Base-by-base conservation (phyloP, 2,113 vertebrate genomes). In the Scomber colias region DNA sequence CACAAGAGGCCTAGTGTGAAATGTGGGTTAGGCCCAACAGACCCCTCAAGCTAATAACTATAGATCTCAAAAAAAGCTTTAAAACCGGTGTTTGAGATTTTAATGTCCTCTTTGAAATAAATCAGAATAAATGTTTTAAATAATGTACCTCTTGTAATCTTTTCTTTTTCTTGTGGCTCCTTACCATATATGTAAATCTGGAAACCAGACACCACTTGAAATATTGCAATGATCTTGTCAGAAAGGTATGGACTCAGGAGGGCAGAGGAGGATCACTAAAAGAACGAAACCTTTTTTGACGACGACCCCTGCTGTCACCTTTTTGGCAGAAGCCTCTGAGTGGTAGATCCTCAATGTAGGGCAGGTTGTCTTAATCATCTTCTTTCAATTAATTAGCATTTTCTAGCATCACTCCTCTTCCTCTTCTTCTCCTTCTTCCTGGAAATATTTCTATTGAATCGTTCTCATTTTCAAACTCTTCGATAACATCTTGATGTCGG, bases 1-100 rank as follows among this genome's bases (percentile, higher is more conserved):
- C 50, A 87, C 67, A 48, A 45, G 70, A 59, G 24, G 56, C 54
- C 56, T 59, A 21, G 75, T 83, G 56, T 60, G 61, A 85, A 82
- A 88, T 83, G 69, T 82, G 77, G 85, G 81, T 86, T 85, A 87
- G 61, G 55, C 75, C 59, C 40, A 24, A 35, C 62, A 65, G 55
- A 84, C 57, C 78, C 62, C 35, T 27, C 35, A 40, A 40, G 35
- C 64, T 27, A 73, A 6, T 44, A n/a, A 30, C 3, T 59, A 45
- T 51, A 30, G 7, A 45, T 51, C 27, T 62, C 50, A 7, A 68
- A 27, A 27, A 50, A 60, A 44, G 57, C 45, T 55, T 60, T 3
- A 73, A 70, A 57, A 30, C 9, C 1, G 21, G 14, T 0, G 3
- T 67, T 62, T 55, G 15, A 55, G n/a, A 51, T 53, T 67, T 14